Conservation (phyloP, 2,113 vertebrate genomes). For the Sander vitreus region DNA sequence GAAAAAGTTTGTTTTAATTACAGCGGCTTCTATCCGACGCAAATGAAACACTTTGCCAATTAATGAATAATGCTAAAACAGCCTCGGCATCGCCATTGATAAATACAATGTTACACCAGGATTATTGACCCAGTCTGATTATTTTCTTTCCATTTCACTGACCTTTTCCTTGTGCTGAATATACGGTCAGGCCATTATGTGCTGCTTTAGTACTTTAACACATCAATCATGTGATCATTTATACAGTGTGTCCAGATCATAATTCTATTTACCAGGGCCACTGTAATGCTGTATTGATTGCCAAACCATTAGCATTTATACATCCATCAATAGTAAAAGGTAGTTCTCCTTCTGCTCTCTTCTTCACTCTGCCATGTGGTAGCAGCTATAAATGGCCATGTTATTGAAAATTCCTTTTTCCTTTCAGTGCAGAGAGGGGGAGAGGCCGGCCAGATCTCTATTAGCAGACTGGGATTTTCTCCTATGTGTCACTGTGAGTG, state of each 20-base stretch:
- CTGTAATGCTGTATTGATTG: slow-evolving; percentile 74
- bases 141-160: slow-evolving; percentile 61
- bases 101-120: slow-evolving; percentile 41
- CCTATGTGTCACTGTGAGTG: slow-evolving; percentile 79
- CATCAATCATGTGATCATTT: slow-evolving; percentile 71
- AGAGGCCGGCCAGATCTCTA: slow-evolving; percentile 71
- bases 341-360: slow-evolving; percentile 54
- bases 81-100: slow-evolving; percentile 51
- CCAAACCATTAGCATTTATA: slow-evolving; percentile 75
- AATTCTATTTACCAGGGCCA: slow-evolving; percentile 70
- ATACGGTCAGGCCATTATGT: slow-evolving; percentile 34
- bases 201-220: slow-evolving; percentile 54
- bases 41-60: slow-evolving; percentile 74
- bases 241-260: slow-evolving; percentile 63
- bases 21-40: slow-evolving; percentile 52
- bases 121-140: slow-evolving; percentile 55
- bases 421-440: slow-evolving; percentile 59
- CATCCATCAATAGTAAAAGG: slow-evolving; percentile 68
- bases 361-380: slow-evolving; percentile 59
- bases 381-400: slow-evolving; percentile 70
- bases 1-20: slow-evolving; percentile 72
- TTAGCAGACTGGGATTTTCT: slow-evolving; percentile 78
- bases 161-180: slow-evolving; percentile 59
- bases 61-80: slow-evolving; percentile 66
- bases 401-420: slow-evolving; percentile 79